phyloP scores from a whole-genome alignment of 2,888 invertebrate genomes.

The Melanostoma scalare region DNA sequence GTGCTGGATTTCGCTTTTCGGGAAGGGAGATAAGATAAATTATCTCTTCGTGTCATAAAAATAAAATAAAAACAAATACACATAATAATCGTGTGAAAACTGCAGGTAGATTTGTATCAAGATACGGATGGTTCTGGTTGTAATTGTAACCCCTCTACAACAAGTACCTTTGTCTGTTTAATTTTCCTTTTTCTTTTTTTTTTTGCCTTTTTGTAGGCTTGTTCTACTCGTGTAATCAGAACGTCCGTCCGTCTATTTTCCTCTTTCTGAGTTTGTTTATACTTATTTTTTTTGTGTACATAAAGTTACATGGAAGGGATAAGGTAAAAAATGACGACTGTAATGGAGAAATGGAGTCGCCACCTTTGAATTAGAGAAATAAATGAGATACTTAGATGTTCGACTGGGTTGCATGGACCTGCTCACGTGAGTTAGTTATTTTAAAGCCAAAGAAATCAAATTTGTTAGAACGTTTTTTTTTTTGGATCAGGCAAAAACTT shows the following conservation, averaged over 20 bases:
- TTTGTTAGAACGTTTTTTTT: too few relatives aligned
- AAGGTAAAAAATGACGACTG: slow-evolving; percentile 29
- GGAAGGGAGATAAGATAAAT: slow-evolving; percentile 65
- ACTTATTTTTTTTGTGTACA: slow-evolving; percentile 30
- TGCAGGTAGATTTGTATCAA: slow-evolving; percentile 65
- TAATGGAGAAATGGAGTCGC: slow-evolving; percentile 52
- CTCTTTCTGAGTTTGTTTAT: slow-evolving; percentile 53
- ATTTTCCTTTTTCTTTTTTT: slow-evolving; percentile 1
- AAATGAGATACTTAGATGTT: neutral
- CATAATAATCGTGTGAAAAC: slow-evolving; percentile 72
- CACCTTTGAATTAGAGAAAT: slow-evolving; percentile 38
- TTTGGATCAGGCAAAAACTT: too few relatives aligned
- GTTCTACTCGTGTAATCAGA: slow-evolving; percentile 47
- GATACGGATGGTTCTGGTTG: slow-evolving; percentile 26
- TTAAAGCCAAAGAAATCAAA: too few relatives aligned
- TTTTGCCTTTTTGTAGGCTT: slow-evolving; percentile 14
- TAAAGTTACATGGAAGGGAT: slow-evolving; percentile 32
- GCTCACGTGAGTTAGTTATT: neutral
- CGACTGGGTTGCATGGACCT: slow-evolving; percentile 8
- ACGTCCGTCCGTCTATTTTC: slow-evolving; percentile 52
- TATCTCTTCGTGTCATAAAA: slow-evolving; percentile 61
- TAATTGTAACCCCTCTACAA: slow-evolving; percentile 10
- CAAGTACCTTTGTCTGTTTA: slow-evolving; percentile 46
- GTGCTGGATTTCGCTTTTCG: slow-evolving; percentile 5
- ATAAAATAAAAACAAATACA: slow-evolving; percentile 64